Evolutionary conservation across 2,113 vertebrate species (phyloP).

Genomic region (Nerophis lumbriciformis): DNA sequence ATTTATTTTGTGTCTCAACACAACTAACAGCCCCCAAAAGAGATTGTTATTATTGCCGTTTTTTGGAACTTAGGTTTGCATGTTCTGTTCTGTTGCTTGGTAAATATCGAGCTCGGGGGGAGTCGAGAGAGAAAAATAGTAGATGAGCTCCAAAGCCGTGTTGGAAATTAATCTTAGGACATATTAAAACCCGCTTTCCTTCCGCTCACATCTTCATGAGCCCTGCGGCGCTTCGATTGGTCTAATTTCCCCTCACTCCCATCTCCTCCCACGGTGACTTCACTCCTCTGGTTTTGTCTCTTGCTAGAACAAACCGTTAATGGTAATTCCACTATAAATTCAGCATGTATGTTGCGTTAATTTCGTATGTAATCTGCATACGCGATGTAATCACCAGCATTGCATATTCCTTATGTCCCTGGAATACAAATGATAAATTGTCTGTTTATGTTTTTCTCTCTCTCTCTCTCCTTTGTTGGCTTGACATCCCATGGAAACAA

Average conservation of each 20-base stretch:
- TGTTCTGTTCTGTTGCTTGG: constrained; percentile 32
- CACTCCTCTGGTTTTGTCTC: background rate
- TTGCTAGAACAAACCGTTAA: background rate
- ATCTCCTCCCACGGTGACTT: constrained; percentile 27
- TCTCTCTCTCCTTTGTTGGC: no score
- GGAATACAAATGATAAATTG: background rate
- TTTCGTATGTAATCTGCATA: background rate
- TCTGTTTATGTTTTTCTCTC: background rate
- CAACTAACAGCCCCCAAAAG: constrained; percentile 18
- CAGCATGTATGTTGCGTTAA: background rate
- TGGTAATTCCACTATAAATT: background rate
- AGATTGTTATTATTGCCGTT: constrained; percentile 44
- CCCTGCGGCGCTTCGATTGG: constrained; percentile 7
- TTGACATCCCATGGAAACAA: background rate
- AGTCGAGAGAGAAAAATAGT: constrained; percentile 24
- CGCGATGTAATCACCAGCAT: background rate
- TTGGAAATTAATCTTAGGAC: constrained; percentile 42
- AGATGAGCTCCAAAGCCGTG: constrained; percentile 31
- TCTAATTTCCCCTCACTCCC: constrained; percentile 14
- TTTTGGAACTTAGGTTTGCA: constrained; percentile 37
- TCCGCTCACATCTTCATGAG: constrained; percentile 6
- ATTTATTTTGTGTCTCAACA: constrained; percentile 36
- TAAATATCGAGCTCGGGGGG: constrained; percentile 48
- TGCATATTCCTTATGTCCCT: background rate
- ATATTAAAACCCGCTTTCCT: constrained; percentile 28